phyloP scores from a whole-genome alignment of 2,113 vertebrate species.

The Dissostichus mawsoni region DNA sequence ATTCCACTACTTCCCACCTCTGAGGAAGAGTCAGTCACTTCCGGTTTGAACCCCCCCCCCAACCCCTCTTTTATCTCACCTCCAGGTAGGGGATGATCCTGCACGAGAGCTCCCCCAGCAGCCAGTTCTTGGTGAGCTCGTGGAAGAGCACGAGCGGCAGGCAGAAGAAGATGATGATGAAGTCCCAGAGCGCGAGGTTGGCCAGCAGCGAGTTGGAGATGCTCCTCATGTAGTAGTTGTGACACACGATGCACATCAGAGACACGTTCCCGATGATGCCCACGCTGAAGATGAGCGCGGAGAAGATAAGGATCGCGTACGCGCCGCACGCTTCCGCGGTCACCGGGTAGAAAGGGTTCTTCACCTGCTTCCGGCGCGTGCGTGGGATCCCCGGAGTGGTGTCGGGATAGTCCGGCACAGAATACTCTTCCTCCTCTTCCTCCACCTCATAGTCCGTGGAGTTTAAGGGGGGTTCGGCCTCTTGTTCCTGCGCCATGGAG shows the following conservation, averaged over 20 bases:
- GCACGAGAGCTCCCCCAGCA: conserved; percentile 95
- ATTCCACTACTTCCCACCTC: too few relatives aligned
- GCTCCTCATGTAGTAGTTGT: conserved; percentile 98
- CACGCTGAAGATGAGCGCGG: conserved; percentile 90
- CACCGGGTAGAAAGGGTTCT: conserved; percentile 94
- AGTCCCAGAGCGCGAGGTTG: conserved; percentile 98
- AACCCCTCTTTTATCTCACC: conserved; percentile 81
- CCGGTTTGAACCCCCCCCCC: too few relatives aligned
- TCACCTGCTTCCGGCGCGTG: conserved; percentile 77
- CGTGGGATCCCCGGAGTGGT: conserved; percentile 70
- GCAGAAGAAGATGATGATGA: conserved; percentile 95
- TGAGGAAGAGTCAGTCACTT: too few relatives aligned
- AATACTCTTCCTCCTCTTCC: conserved; percentile 22
- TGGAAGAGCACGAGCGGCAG: conserved; percentile 95
- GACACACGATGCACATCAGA: conserved; percentile 97
- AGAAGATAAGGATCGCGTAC: conserved; percentile 88
- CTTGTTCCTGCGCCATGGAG: conserved; percentile 86
- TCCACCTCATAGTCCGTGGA: conserved; percentile 60
- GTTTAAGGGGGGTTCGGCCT: conserved; percentile 55
- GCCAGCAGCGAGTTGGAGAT: conserved; percentile 97
- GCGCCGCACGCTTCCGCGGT: conserved; percentile 90
- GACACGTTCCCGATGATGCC: conserved; percentile 95
- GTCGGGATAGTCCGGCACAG: conserved; percentile 58
- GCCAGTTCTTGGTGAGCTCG: conserved; percentile 94
- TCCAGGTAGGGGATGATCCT: conserved; percentile 97